phyloP scores from a whole-genome alignment of 2,113 vertebrate species.

The Crocuta crocuta region DNA sequence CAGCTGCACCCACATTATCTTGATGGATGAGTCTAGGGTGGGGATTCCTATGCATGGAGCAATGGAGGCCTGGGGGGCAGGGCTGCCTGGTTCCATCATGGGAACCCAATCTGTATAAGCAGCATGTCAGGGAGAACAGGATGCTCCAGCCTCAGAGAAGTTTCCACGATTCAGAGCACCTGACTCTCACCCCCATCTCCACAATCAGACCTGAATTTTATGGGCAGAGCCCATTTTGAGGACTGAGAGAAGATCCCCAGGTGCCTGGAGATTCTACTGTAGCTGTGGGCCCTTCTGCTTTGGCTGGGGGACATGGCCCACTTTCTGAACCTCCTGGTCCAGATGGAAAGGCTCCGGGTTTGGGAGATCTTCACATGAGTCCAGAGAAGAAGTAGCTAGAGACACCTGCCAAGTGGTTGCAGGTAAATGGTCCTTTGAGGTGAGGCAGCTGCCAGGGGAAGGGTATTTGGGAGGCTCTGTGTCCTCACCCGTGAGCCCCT shows the following conservation, averaged over 20 bases:
- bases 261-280: not conserved
- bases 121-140: too few relatives aligned
- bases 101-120: not conserved
- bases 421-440: not conserved
- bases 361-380: not conserved
- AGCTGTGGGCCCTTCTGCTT: not conserved
- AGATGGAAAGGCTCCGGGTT: not conserved
- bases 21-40: not conserved
- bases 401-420: not conserved
- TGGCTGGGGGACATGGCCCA: not conserved
- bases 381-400: not conserved
- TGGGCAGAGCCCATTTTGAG: not conserved
- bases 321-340: not conserved
- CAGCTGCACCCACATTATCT: not conserved
- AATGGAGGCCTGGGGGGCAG: not conserved
- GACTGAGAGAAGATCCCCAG: not conserved
- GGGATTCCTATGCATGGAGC: rapidly evolving
- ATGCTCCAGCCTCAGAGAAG: not conserved
- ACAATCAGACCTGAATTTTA: not conserved
- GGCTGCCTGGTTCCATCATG: not conserved
- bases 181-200: too few relatives aligned
- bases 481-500: not conserved
- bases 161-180: not conserved
- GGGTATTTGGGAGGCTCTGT: not conserved
- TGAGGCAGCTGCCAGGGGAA: not conserved